Evolutionary conservation across 2,797 vertebrate species (phyloP), one percentile per base, ranked within the genome.

Genomic region (Scarus forsteni): DNA sequence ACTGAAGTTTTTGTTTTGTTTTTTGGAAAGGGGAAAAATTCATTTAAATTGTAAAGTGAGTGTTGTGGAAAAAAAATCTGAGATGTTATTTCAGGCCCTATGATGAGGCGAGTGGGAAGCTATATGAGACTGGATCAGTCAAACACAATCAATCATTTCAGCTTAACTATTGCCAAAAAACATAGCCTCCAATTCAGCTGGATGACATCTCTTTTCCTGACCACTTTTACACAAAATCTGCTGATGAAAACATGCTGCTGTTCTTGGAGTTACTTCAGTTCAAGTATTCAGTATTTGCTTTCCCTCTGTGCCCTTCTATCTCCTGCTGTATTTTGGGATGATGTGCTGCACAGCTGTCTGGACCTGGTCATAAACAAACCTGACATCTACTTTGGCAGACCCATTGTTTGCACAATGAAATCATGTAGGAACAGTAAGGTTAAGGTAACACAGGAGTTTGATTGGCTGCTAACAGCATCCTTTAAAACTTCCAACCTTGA

Each of bases 281-380:
- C 43, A n/a, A 9, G 49, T 13, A 8, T 27, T 51, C 19, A 10
- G 2, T 19, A 19, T 12, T 19, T 50, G 6, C 16, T 3, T 16
- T 45, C 13, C 11, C 14, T 50, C 10, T 0, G 46, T 27, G 10
- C 19, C 10, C 11, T 6, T 27, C 11, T 27, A 10, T 0, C n/a
- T 40, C 6, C 45, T 14, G 15, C 15, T 18, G 12, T 46, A 10
- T 12, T 45, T 72, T 13, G 27, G 39, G 15, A 16, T 11, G 16
- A 59, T 46, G 18, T 19, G 7, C 9, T 18, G 3, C 19, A 34
- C 9, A 42, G 34, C 53, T 27, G 15, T 7, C 39, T 14, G 3
- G 15, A 59, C 35, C 27, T 11, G 40, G 35, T 63, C 39, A 44
- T 53, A 68, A 75, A 71, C 40, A 46, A 56, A 49, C 66, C 42